Percentiles rank a stretch among this genome's conserved stretches.
phyloP scores from a whole-genome alignment of 2,113 vertebrate species.

The Oryzias melastigma region DNA sequence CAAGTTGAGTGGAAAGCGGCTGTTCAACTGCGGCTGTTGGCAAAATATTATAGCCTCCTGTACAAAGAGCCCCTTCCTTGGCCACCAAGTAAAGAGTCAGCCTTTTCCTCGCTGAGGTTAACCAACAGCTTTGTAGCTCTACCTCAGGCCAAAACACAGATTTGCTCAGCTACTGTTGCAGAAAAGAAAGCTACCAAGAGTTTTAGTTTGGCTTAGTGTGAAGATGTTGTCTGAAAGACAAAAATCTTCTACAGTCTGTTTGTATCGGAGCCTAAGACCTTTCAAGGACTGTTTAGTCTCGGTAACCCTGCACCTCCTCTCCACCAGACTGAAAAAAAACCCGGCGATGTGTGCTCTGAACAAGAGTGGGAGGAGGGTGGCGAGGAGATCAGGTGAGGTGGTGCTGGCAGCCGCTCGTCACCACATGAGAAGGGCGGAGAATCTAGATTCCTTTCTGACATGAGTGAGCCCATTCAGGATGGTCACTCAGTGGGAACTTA shows the following conservation, averaged over 20 bases:
- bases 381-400: slow-evolving; percentile 65
- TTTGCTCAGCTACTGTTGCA: slow-evolving; percentile 29
- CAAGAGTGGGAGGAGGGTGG: slow-evolving; percentile 36
- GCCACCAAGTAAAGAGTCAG: slow-evolving; percentile 38
- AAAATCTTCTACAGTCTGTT: slow-evolving; percentile 29
- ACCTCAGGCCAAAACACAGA: slow-evolving; percentile 36
- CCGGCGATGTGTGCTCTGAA: slow-evolving; percentile 24
- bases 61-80: slow-evolving; percentile 19
- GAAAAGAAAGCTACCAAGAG: slow-evolving; percentile 20
- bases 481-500: slow-evolving; percentile 80
- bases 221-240: slow-evolving; percentile 28
- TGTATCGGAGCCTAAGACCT: slow-evolving; percentile 73
- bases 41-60: slow-evolving; percentile 8
- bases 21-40: slow-evolving; percentile 1
- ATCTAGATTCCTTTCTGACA: slow-evolving; percentile 78
- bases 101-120: slow-evolving; percentile 25
- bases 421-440: slow-evolving; percentile 48
- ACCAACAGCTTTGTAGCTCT: slow-evolving; percentile 14
- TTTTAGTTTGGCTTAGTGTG: slow-evolving; percentile 21
- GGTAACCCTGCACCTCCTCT: slow-evolving; percentile 69
- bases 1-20: not conserved
- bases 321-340: slow-evolving; percentile 72
- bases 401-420: slow-evolving; percentile 66
- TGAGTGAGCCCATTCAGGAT: slow-evolving; percentile 76
- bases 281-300: slow-evolving; percentile 72